Base-by-base conservation (phyloP, 1,140 invertebrate genomes). In the Papilio polytes region DNA sequence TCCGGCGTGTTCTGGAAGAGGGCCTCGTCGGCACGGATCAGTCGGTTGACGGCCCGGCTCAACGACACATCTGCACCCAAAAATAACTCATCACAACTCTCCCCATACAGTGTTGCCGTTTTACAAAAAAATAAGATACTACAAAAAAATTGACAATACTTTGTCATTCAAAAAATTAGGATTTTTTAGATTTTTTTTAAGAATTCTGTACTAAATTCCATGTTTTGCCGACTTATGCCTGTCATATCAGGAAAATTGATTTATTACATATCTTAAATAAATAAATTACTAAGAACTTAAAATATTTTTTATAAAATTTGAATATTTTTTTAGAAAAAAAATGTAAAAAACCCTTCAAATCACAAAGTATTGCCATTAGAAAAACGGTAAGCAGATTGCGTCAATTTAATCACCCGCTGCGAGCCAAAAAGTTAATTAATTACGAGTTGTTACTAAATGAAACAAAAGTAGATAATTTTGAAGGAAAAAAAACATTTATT, bases 11-110 rank as follows among this genome's bases (percentile, higher is more conserved):
- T 87, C 80, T 86, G 90, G 89, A 92, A 94, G 72, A 94, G 83
- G 31, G 90, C 91, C 74, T 94, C 92, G 85, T 94, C 93, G n/a
- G 92, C 92, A 44, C 92, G 89, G 36, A 93, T 94, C 83, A 94
- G 88, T 6, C 93, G 88, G 86, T 92, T 94, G 51, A 94, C 93
- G 8, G 93, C 91, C 83, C 93, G 92, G 80, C 91, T 92, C 90
- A 94, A 87, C 80, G 92, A 92, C 86, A 94, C 91, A 91, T 94
- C 93, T 92, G 93, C 89, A 74, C 89, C 86, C 85, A 88, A 81
- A 89, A 89, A 91, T 78, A 77, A 41, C 51, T 48, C 26, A 80
- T 80, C 81, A 84, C 59, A 73, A 66, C 72, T 26, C 41, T 2
- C 41, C n/a, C 63, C 22, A 70, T 48, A 36, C 59, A 41, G 36